phyloP scores from a whole-genome alignment of 2,797 vertebrate species.

The Alcedo quadribrachys region DNA sequence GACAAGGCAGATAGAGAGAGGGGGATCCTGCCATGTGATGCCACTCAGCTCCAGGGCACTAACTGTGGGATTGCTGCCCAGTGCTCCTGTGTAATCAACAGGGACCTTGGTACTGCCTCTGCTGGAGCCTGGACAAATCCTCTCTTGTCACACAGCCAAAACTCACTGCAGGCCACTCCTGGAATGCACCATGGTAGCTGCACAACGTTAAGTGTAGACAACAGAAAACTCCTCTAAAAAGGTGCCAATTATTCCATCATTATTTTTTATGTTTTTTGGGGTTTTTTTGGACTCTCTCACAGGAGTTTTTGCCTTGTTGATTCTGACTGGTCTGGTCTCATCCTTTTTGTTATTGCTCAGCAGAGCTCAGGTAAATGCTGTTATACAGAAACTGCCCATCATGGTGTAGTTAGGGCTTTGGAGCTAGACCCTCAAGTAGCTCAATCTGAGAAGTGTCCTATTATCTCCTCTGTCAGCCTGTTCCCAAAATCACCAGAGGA shows the following conservation, averaged over 20 bases:
- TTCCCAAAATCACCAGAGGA: neutral
- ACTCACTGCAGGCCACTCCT: neutral
- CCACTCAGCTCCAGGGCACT: neutral
- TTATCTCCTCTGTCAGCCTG: neutral
- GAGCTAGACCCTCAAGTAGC: neutral
- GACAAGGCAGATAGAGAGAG: neutral
- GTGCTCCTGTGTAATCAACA: neutral
- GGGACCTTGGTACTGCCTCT: neutral
- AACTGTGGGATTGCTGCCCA: neutral
- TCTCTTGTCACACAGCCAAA: neutral
- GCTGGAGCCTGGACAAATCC: neutral
- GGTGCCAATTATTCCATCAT: neutral
- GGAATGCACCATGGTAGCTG: neutral
- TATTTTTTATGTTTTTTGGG: neutral
- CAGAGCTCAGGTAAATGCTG: neutral
- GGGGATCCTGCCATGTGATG: neutral
- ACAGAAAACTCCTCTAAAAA: neutral
- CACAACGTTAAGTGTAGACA: neutral
- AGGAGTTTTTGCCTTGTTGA: neutral
- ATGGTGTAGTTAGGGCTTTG: neutral
- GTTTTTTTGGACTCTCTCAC: neutral
- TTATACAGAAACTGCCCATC: neutral
- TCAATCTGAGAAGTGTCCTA: accelerated
- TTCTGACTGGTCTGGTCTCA: neutral
- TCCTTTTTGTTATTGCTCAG: neutral